Percentiles rank a stretch among this genome's conserved stretches.
Evolutionary conservation across 1,140 invertebrate genomes (phyloP).

Genomic region (Paralvinella palmiformis): DNA sequence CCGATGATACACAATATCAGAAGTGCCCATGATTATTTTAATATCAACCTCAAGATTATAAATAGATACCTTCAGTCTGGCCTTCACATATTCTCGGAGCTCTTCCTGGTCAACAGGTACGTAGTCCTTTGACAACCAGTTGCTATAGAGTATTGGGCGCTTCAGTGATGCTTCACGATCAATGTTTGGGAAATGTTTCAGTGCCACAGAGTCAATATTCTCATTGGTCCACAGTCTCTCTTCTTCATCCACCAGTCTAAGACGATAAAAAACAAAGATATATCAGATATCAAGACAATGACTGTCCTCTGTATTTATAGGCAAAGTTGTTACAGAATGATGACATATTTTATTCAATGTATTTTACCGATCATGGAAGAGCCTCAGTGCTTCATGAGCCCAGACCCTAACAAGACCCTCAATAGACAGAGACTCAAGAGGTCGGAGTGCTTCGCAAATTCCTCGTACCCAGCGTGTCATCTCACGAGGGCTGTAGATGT

Average conservation of each 20-base stretch:
- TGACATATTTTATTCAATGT: neutral
- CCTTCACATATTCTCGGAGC: slow-evolving; percentile 91
- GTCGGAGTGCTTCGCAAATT: slow-evolving; percentile 94
- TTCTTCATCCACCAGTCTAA: slow-evolving; percentile 81
- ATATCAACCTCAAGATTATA: slow-evolving; percentile 10
- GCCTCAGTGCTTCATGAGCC: slow-evolving; percentile 94
- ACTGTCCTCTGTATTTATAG: no score
- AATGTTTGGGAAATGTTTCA: slow-evolving; percentile 91
- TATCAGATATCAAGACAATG: no score
- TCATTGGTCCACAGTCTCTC: slow-evolving; percentile 98
- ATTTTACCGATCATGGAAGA: slow-evolving; percentile 77
- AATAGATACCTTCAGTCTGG: slow-evolving; percentile 68
- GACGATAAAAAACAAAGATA: no score
- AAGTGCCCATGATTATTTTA: neutral
- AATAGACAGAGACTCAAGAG: slow-evolving; percentile 81
- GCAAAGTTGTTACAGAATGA: no score
- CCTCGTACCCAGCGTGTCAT: slow-evolving; percentile 99
- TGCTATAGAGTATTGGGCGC: slow-evolving; percentile 93
- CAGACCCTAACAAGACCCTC: slow-evolving; percentile 94
- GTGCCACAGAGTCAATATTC: slow-evolving; percentile 88
- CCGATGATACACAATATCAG: no score
- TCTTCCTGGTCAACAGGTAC: slow-evolving; percentile 92
- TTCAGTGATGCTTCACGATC: slow-evolving; percentile 77
- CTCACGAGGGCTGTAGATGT: slow-evolving; percentile 98
- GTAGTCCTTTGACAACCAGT: slow-evolving; percentile 98